Conservation (phyloP, 1,140 invertebrate species). For the Drosophila pallidifrons region DNA sequence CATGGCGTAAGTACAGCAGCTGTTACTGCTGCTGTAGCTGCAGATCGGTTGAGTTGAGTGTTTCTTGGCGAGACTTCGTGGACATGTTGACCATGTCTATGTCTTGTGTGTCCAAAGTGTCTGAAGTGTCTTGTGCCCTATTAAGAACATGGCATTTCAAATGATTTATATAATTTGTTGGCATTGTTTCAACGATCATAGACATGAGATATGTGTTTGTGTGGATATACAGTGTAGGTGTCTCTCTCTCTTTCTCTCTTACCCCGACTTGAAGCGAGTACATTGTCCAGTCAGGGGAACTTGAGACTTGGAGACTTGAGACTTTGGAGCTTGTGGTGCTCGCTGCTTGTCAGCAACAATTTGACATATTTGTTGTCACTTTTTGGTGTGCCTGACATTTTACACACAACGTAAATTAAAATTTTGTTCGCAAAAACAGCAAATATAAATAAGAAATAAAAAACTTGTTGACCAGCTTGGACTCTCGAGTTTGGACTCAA, state of each 20-base stretch:
- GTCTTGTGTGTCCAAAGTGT: constrained; percentile 56
- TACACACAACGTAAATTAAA: constrained; percentile 80
- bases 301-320: constrained; percentile 18
- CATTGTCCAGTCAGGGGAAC: constrained; percentile 55
- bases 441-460: constrained; percentile 23
- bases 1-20: constrained; percentile 60
- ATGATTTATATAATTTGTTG: constrained; percentile 79
- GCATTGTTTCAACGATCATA: constrained; percentile 69
- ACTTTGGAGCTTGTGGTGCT: neutral
- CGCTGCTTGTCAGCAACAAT: constrained; percentile 66
- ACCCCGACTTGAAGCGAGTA: constrained; percentile 23
- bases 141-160: constrained; percentile 75
- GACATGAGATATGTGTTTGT: constrained; percentile 55
- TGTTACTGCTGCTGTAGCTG: constrained; percentile 43
- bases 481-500: neutral
- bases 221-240: constrained; percentile 18
- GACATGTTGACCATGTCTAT: constrained; percentile 71
- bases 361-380: constrained; percentile 78
- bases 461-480: constrained; percentile 29
- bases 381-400: constrained; percentile 73
- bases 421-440: constrained; percentile 42
- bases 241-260: constrained; percentile 11
- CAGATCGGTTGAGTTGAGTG: constrained; percentile 32
- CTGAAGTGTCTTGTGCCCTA: constrained; percentile 75
- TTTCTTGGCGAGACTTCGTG: constrained; percentile 30